These are phyloP conservation scores for Mythimna ferrago DNA, from an alignment of 2,888 invertebrate species.

Conservation along the genomic window DNA sequence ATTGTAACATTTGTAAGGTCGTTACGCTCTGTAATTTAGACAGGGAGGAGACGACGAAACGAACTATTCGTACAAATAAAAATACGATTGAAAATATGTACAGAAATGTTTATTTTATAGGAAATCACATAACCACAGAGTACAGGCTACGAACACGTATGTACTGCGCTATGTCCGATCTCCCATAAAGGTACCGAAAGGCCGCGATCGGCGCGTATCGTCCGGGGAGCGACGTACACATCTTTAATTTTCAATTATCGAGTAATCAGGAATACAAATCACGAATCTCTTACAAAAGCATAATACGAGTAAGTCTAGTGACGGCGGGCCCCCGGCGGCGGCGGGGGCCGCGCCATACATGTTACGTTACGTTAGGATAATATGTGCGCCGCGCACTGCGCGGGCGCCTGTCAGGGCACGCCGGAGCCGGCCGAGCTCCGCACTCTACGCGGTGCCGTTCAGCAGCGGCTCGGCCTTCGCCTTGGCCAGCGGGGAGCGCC, in stretches of 20 bases:
- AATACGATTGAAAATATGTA: conserved; percentile 89
- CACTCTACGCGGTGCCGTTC: conserved; percentile 91
- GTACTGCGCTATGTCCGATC: conserved; percentile 80
- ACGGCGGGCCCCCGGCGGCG: conserved; percentile 57
- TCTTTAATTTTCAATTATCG: conserved; percentile 85
- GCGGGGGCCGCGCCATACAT: conserved; percentile 60
- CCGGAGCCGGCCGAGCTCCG: conserved; percentile 19
- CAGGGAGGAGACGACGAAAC: conserved; percentile 59
- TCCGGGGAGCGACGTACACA: conserved; percentile 87
- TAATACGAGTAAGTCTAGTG: conserved; percentile 86
- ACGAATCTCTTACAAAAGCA: conserved; percentile 90
- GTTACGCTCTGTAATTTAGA: conserved; percentile 54
- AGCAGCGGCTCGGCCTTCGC: conserved; percentile 92
- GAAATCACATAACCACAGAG: conserved; percentile 85
- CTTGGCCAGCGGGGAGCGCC: conserved; percentile 86
- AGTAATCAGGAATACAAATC: conserved; percentile 90
- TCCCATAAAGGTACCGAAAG: conserved; percentile 80
- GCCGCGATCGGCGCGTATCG: conserved; percentile 80
- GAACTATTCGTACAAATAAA: conserved; percentile 82
- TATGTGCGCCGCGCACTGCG: conserved; percentile 56
- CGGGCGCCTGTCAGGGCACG: conserved; percentile 26
- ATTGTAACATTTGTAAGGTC: conserved; percentile 53
- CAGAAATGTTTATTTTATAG: conserved; percentile 89
- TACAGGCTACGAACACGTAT: conserved; percentile 80
- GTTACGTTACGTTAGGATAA: conserved; percentile 73